Percentiles rank a stretch among this genome's conserved stretches.
Conservation (phyloP, 2,888 invertebrate species). For the Torymus tubicola region DNA sequence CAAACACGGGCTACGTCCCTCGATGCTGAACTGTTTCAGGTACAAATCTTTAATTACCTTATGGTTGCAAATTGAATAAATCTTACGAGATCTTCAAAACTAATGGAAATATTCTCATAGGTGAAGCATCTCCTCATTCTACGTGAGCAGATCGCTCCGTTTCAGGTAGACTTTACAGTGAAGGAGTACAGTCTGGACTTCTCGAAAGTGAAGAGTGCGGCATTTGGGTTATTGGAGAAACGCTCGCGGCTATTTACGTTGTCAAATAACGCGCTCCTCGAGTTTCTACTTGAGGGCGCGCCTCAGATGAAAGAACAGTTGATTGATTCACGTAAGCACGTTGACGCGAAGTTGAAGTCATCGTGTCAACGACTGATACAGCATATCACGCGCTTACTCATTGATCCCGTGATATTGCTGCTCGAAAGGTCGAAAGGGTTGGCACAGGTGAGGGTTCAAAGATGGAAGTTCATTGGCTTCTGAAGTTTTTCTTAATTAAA, state of each 20-base stretch:
- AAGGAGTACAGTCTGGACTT: constrained; percentile 97
- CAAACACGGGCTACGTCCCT: constrained; percentile 85
- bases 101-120: constrained; percentile 76
- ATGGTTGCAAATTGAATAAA: neutral
- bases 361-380: constrained; percentile 93
- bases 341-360: constrained; percentile 93
- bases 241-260: constrained; percentile 88
- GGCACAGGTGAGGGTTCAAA: constrained; percentile 16
- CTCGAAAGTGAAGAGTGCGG: constrained; percentile 92
- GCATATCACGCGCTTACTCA: constrained; percentile 85
- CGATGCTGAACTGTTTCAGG: constrained; percentile 93
- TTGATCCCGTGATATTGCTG: constrained; percentile 85
- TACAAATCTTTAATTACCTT: neutral
- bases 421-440: constrained; percentile 79
- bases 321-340: constrained; percentile 96
- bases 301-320: constrained; percentile 95
- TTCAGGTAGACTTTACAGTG: constrained; percentile 95
- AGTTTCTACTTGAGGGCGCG: constrained; percentile 94
- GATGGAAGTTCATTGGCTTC: no score
- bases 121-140: constrained; percentile 98
- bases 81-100: no score
- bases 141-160: constrained; percentile 98
- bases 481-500: no score
- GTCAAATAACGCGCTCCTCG: constrained; percentile 93
- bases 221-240: constrained; percentile 85